A percentile compares a stretch with the other conserved stretches of the same genome.
These are phyloP conservation scores for Camponotus pennsylvanicus DNA, from an alignment of 1,140 invertebrate species.

Conservation along the genomic window DNA sequence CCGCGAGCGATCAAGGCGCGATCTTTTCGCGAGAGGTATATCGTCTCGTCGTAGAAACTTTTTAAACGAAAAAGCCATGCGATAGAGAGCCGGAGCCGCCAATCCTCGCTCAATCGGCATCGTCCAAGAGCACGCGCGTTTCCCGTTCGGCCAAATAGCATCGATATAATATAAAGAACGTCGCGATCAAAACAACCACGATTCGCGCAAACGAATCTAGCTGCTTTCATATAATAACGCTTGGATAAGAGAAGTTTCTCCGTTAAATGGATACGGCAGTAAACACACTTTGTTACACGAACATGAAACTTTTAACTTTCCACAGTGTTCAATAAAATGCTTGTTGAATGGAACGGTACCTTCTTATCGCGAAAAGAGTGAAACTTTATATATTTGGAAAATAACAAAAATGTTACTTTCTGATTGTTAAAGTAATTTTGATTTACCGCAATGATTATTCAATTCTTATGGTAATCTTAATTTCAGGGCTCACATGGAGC, in stretches of 20 bases:
- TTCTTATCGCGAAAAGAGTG: neutral
- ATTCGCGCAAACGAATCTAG: neutral
- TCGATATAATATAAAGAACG: neutral
- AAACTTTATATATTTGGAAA: neutral
- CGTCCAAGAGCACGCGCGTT: neutral
- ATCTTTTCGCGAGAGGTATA: slow-evolving; percentile 6
- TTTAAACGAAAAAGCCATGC: neutral
- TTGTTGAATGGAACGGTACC: neutral
- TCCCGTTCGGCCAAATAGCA: neutral
- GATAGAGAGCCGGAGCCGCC: neutral
- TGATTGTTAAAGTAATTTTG: neutral
- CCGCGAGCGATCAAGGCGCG: slow-evolving; percentile 27
- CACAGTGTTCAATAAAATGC: neutral
- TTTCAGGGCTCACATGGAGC: slow-evolving; percentile 14
- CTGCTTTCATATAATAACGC: neutral
- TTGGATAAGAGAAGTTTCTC: neutral
- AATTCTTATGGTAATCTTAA: slow-evolving; percentile 42
- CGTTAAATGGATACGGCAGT: neutral
- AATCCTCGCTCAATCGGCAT: neutral
- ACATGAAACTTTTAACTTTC: slow-evolving; percentile 14
- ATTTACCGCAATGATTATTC: slow-evolving; percentile 19
- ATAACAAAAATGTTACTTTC: neutral
- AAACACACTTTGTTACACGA: neutral
- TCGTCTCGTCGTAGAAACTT: neutral
- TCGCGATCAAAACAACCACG: neutral